phyloP scores from a whole-genome alignment of 1,140 invertebrate genomes.

The Epicauta chinensis region DNA sequence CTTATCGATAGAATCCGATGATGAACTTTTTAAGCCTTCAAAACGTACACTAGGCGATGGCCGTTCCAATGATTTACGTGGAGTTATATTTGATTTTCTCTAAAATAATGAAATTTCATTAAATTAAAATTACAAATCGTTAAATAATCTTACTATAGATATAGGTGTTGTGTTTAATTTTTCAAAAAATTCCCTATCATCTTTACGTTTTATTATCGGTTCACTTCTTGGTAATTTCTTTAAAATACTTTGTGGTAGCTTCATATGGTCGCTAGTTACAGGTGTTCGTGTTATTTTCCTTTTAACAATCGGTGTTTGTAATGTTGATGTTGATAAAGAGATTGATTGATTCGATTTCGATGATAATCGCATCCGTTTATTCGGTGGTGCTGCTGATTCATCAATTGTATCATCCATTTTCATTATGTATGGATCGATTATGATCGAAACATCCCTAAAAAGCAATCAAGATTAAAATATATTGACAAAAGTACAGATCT shows the following conservation, averaged over 20 bases:
- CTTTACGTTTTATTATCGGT: background rate
- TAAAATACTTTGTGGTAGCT: conserved; percentile 35
- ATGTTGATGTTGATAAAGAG: conserved; percentile 9
- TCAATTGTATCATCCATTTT: conserved; percentile 1
- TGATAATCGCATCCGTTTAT: conserved; percentile 13
- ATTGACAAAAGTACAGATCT: too few relatives aligned
- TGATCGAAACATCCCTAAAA: conserved; percentile 15
- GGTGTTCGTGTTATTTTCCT: conserved; percentile 20
- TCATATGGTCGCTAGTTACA: background rate
- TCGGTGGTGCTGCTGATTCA: conserved; percentile 3
- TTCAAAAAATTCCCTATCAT: conserved; percentile 4
- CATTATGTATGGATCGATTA: conserved; percentile 27
- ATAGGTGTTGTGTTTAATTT: conserved; percentile 5
- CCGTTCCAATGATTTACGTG: background rate
- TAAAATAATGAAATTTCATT: background rate
- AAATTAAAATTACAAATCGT: background rate
- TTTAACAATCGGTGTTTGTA: conserved; percentile 32
- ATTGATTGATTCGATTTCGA: conserved; percentile 20
- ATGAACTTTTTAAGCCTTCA: conserved; percentile 11
- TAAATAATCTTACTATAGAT: background rate
- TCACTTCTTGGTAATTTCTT: conserved; percentile 18
- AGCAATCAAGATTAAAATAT: too few relatives aligned
- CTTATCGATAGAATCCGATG: conserved; percentile 4
- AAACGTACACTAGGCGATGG: conserved; percentile 3
- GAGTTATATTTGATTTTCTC: background rate